These are phyloP conservation scores for Apodemus sylvaticus DNA, from an alignment of 2,113 vertebrate species.

Conservation along the genomic window DNA sequence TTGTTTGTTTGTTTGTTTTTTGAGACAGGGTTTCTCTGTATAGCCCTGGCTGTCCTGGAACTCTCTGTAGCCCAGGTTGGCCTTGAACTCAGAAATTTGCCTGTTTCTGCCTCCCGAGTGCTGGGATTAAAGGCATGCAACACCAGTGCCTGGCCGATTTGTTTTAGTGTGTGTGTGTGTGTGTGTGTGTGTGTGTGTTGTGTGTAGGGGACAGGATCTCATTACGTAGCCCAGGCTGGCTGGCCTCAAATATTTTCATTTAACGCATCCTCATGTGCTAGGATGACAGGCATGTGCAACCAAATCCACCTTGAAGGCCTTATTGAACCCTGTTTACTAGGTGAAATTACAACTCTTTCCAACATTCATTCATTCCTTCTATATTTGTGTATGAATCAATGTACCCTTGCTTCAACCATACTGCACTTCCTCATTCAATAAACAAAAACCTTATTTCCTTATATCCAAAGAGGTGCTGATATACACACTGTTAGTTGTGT, in stretches of 20 bases:
- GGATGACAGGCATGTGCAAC: not conserved
- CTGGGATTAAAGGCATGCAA: too few relatives aligned
- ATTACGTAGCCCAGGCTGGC: not conserved
- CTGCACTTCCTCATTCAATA: constrained; percentile 4
- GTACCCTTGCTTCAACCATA: not conserved
- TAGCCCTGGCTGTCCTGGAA: too few relatives aligned
- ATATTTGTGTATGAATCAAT: not conserved
- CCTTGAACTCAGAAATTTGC: too few relatives aligned
- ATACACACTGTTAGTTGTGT: not conserved
- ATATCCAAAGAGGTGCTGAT: not conserved
- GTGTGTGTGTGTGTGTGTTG: too few relatives aligned
- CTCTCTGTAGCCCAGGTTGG: too few relatives aligned
- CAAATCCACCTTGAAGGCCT: not conserved
- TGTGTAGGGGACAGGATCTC: not conserved
- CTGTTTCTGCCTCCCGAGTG: too few relatives aligned
- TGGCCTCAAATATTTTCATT: not conserved
- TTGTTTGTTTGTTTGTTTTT: too few relatives aligned
- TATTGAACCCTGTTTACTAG: constrained; percentile 6
- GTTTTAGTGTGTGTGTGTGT: too few relatives aligned
- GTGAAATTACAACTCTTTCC: constrained; percentile 42
- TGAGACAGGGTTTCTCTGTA: too few relatives aligned
- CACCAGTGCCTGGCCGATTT: too few relatives aligned
- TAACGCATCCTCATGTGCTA: not conserved
- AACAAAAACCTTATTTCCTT: not conserved
- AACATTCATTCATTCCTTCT: not conserved